Conservation (phyloP, 2,888 invertebrate species). For the Abrostola triplasia region DNA sequence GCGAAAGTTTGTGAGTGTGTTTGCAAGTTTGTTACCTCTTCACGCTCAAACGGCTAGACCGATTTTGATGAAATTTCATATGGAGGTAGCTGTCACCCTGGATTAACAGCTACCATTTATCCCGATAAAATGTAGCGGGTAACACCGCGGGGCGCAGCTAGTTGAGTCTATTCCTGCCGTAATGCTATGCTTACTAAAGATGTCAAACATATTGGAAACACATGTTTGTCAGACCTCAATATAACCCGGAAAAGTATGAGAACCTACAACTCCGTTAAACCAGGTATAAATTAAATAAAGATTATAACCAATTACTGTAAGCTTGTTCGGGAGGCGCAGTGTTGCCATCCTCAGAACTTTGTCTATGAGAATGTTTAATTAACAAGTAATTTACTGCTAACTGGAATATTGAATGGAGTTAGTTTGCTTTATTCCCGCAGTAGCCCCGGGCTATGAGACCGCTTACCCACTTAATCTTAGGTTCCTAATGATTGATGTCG, state of each 20-base stretch:
- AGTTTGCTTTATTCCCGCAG: conserved; percentile 54
- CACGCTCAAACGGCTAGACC: too few species aligned
- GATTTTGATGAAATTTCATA: too few species aligned
- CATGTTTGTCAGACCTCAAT: background rate
- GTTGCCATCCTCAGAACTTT: conserved; percentile 11
- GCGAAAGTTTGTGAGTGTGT: too few species aligned
- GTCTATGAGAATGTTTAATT: conserved; percentile 72
- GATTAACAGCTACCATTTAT: too few species aligned
- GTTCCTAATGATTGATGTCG: conserved; percentile 64
- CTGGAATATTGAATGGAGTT: conserved; percentile 67
- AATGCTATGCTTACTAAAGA: too few species aligned
- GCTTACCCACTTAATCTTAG: conserved; percentile 61
- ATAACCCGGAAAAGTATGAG: conserved; percentile 24
- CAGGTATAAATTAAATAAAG: conserved; percentile 16
- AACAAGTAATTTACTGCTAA: conserved; percentile 73
- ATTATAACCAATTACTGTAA: conserved; percentile 28
- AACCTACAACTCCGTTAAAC: conserved; percentile 18
- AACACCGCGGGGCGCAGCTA: too few species aligned
- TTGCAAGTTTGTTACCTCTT: too few species aligned
- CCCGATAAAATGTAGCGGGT: too few species aligned
- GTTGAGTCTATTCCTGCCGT: too few species aligned
- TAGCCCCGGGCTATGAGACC: conserved; percentile 58
- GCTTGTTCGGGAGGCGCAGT: conserved; percentile 8
- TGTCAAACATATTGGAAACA: background rate
- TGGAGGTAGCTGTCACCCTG: too few species aligned